Conservation (phyloP, 2,113 vertebrate species). For the Macquaria australasica region DNA sequence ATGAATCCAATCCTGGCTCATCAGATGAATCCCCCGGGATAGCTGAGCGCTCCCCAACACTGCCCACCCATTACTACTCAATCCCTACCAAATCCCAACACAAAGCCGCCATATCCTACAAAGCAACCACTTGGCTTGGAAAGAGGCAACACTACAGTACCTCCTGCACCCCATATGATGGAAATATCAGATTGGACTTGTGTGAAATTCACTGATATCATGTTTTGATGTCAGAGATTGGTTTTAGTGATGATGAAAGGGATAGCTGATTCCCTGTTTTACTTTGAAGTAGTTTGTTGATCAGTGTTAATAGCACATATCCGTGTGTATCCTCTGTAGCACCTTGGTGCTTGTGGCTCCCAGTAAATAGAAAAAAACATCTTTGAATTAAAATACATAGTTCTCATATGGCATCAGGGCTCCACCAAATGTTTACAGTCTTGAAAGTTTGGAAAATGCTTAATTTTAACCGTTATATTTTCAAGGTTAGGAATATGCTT, state of each 20-base stretch:
- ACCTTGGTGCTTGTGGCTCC: background rate
- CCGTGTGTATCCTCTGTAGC: background rate
- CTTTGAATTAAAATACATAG: background rate
- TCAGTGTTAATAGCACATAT: constrained; percentile 10
- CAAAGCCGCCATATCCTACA: constrained; percentile 69
- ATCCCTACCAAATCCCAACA: constrained; percentile 77
- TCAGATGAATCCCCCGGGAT: constrained; percentile 78
- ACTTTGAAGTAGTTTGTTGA: constrained; percentile 52
- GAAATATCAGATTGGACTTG: constrained; percentile 18
- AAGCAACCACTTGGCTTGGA: constrained; percentile 37
- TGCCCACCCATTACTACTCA: constrained; percentile 81
- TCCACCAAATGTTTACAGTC: background rate
- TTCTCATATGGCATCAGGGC: background rate
- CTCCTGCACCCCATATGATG: background rate
- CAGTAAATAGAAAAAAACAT: background rate
- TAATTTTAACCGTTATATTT: no score
- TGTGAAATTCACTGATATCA: constrained; percentile 14
- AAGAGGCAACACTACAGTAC: background rate
- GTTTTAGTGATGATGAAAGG: constrained; percentile 40
- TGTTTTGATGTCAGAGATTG: constrained; percentile 32
- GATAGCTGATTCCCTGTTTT: background rate
- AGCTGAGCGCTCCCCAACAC: constrained; percentile 70
- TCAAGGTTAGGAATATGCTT: no score
- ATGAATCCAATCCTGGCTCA: constrained; percentile 83
- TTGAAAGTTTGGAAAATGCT: no score